A percentile compares a stretch with the other conserved stretches of the same genome.
Evolutionary conservation across 2,888 invertebrate species (phyloP).

Genomic region (Drosophila picticornis): DNA sequence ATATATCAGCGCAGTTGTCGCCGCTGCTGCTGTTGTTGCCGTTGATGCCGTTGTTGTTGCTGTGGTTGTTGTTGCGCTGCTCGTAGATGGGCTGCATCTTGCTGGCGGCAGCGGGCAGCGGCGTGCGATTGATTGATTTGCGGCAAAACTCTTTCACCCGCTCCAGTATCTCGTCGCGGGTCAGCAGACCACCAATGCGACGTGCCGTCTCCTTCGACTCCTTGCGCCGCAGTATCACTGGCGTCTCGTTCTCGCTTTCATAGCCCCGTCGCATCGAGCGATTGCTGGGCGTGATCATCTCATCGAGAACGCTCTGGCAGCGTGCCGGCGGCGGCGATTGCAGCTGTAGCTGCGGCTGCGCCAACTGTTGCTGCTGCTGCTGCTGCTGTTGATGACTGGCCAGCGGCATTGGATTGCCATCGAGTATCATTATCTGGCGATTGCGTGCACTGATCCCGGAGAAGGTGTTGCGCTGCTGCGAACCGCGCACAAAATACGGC

Average conservation of each 20-base stretch:
- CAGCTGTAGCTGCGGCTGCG: neutral
- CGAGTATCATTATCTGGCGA: constrained; percentile 78
- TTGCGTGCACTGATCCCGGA: constrained; percentile 76
- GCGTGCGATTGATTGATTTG: constrained; percentile 83
- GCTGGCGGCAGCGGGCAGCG: constrained; percentile 52
- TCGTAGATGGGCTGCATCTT: constrained; percentile 70
- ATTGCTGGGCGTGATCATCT: constrained; percentile 59
- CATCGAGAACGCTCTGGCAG: constrained; percentile 84
- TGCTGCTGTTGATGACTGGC: constrained; percentile 1
- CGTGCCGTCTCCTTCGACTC: constrained; percentile 37
- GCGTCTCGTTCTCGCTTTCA: constrained; percentile 76
- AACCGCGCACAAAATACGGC: constrained; percentile 79
- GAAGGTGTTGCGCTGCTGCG: constrained; percentile 83
- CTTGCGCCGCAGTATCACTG: constrained; percentile 72
- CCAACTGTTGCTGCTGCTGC: constrained; percentile 26
- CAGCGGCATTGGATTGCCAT: constrained; percentile 59
- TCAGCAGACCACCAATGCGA: constrained; percentile 76
- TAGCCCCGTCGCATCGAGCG: constrained; percentile 57
- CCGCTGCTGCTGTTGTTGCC: neutral
- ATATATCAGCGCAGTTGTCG: constrained; percentile 71
- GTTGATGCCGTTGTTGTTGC: neutral
- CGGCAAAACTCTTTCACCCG: constrained; percentile 85
- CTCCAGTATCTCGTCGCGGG: constrained; percentile 84
- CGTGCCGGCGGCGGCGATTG: constrained; percentile 66
- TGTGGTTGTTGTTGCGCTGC: constrained; percentile 40